Evolutionary conservation across 2,113 vertebrate species (phyloP).

Genomic region (Cynocephalus volans): DNA sequence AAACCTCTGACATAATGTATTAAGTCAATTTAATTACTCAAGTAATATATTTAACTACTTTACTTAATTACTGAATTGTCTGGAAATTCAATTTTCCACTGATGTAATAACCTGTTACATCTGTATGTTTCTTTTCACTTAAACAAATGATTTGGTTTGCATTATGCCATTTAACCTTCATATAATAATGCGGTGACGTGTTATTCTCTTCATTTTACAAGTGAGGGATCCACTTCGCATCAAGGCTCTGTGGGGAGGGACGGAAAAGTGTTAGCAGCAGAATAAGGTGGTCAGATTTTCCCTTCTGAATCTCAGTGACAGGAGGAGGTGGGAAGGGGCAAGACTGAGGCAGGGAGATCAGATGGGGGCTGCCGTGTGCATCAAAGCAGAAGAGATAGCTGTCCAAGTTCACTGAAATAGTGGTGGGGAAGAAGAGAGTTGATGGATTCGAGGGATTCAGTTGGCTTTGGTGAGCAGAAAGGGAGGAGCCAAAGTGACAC

Average conservation of each 20-base stretch:
- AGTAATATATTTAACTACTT: conserved; percentile 22
- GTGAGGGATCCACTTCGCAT: not conserved
- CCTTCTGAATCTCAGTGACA: not conserved
- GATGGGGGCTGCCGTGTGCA: too few species aligned
- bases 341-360: not conserved
- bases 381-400: not conserved
- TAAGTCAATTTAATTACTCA: conserved; percentile 15
- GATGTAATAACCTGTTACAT: not conserved
- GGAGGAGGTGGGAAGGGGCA: not conserved
- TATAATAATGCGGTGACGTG: not conserved
- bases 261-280: not conserved
- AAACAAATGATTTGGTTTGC: not conserved
- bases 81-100: not conserved
- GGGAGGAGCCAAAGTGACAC: not conserved
- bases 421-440: not conserved
- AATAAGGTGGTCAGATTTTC: not conserved
- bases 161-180: not conserved
- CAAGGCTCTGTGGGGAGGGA: not conserved
- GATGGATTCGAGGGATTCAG: not conserved
- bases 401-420: too few species aligned
- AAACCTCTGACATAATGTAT: not conserved
- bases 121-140: conserved; percentile 8
- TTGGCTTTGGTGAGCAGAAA: too few species aligned
- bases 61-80: not conserved
- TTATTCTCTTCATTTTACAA: not conserved